Conservation (phyloP, 2,888 invertebrate genomes). For the Epistrophella euchroma region DNA sequence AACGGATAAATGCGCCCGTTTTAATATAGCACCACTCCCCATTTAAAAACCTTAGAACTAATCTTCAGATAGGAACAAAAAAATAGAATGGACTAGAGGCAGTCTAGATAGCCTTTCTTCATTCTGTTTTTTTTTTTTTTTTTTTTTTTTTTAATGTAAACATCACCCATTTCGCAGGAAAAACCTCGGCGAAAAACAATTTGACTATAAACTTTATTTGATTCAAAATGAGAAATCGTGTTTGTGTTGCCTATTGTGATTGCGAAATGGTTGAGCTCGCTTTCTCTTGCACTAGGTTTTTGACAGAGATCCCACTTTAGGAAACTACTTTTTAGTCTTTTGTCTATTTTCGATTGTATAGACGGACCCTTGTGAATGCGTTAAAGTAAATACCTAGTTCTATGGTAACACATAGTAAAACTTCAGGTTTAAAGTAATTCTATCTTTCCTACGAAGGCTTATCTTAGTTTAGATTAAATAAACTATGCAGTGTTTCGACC, state of each 20-base stretch:
- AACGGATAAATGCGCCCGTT: conserved; percentile 29
- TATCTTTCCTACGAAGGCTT: too few species aligned
- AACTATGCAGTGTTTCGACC: too few species aligned
- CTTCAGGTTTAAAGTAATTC: too few species aligned
- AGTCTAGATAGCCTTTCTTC: neutral
- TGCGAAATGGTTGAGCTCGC: conserved; percentile 22
- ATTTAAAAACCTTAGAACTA: neutral
- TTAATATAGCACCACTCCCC: conserved; percentile 32
- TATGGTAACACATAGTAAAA: too few species aligned
- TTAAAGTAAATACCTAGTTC: too few species aligned
- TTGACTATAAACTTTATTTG: conserved; percentile 3
- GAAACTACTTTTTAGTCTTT: too few species aligned
- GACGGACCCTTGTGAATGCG: too few species aligned
- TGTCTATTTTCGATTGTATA: too few species aligned
- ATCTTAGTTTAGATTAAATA: too few species aligned
- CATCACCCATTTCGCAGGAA: conserved; percentile 9
- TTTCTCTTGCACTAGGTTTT: neutral
- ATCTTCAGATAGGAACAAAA: neutral
- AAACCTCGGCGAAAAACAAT: neutral
- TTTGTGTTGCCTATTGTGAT: conserved; percentile 33
- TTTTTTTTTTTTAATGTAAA: too few species aligned
- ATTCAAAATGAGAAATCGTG: conserved; percentile 40
- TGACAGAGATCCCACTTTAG: conserved; percentile 12
- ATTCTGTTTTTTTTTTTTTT: too few species aligned
- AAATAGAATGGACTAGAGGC: neutral